Percentiles rank a stretch among this genome's conserved stretches.
phyloP scores from a whole-genome alignment of 2,888 invertebrate genomes.

The Sicus ferrugineus region DNA sequence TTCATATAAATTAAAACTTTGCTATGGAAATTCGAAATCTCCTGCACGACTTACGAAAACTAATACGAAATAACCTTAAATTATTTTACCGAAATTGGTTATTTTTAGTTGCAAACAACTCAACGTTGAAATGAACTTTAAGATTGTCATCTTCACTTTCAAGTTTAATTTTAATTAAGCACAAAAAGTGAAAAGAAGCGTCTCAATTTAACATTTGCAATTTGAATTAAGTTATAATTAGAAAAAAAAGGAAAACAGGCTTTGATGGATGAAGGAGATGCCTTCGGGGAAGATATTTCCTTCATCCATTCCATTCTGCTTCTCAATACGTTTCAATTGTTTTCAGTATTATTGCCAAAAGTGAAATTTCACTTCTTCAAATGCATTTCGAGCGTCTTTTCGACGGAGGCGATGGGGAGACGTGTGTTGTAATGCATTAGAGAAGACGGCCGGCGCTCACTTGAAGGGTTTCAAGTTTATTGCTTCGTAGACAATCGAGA shows the following conservation, averaged over 20 bases:
- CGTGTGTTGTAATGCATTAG: not conserved
- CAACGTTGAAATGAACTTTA: conserved; percentile 12
- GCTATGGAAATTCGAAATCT: not conserved
- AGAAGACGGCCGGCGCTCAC: conserved; percentile 1
- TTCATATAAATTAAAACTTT: too few relatives aligned
- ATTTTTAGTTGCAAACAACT: not conserved
- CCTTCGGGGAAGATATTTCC: not conserved
- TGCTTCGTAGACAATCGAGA: conserved; percentile 17
- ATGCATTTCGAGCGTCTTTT: too few relatives aligned
- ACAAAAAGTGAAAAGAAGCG: not conserved
- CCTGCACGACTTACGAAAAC: not conserved
- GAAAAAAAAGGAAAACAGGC: not conserved
- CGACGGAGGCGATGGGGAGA: not conserved
- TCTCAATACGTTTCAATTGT: not conserved
- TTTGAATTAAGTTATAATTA: not conserved
- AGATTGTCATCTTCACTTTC: conserved; percentile 1
- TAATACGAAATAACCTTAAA: not conserved
- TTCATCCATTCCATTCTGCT: not conserved
- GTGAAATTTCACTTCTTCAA: not conserved
- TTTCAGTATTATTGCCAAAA: conserved; percentile 11
- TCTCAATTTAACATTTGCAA: not conserved
- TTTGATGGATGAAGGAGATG: not conserved
- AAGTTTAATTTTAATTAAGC: conserved; percentile 4
- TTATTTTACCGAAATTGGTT: not conserved
- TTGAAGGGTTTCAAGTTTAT: conserved; percentile 4